Evolutionary conservation across 2,113 vertebrate species (phyloP), one percentile per base, ranked within the genome.

Genomic region (Entelurus aequoreus): DNA sequence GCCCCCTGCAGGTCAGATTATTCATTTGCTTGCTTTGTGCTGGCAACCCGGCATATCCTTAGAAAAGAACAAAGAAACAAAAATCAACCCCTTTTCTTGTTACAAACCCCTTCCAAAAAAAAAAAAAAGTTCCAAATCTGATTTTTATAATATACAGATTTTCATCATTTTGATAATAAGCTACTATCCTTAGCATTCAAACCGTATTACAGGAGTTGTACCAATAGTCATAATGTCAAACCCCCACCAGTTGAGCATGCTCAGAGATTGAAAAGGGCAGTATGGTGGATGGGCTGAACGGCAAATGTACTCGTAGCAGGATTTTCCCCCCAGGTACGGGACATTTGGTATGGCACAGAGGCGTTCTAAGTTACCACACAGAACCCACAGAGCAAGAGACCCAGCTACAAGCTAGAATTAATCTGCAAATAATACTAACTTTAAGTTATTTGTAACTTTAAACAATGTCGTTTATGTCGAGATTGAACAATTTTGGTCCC

Each of bases 121-220:
- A 28, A 28, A 28, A 28, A 28, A 28, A 28, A 88, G 82, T 80
- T 89, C 86, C 88, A 90, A 89, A 91, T 89, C 89, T 90, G 87
- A 89, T 83, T 88, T 81, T 90, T 87, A 87, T 84, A 91, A 89
- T 90, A 90, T 92, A 91, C 91, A 92, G 85, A 88, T 89, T 87
- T 19, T 91, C 84, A 88, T 89, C 84, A 88, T 89, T 89, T 91
- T 89, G 88, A 91, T 90, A 91, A 89, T 90, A 91, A 90, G 89
- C 86, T 90, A 89, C 88, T 88, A 87, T 90, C 87, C 88, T 91
- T 88, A 90, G 89, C 89, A 90, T 91, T 90, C 89, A 90, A 90
- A 89, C 88, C 86, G 89, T 88, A 88, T 82, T 87, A 88, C 87
- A 90, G 81, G 60, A 90, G 84, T 85, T 87, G 84, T 90, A 91